Percentiles rank a stretch among this genome's conserved stretches.
These are phyloP conservation scores for Campoplex nolae DNA, from an alignment of 2,888 invertebrate genomes.

Conservation along the genomic window DNA sequence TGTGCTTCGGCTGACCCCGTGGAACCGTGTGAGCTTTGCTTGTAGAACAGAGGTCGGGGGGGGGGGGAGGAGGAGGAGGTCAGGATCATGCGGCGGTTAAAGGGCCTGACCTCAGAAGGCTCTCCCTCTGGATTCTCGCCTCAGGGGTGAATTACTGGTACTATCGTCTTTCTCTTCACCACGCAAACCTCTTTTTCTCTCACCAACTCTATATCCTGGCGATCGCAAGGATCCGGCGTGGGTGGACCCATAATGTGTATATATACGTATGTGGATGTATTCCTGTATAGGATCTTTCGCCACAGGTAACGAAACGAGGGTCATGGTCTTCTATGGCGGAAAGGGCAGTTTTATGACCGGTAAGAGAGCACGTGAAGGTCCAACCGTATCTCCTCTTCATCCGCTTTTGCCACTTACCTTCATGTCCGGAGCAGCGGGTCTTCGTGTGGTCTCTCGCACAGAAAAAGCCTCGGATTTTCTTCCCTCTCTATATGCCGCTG, in stretches of 20 bases:
- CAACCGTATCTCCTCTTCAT: constrained; percentile 57
- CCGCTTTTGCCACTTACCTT: constrained; percentile 57
- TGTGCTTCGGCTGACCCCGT: constrained; percentile 36
- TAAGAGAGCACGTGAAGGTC: constrained; percentile 70
- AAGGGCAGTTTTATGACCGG: constrained; percentile 74
- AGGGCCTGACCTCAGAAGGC: constrained; percentile 66
- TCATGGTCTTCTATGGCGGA: constrained; percentile 55
- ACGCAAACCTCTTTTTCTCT: neutral
- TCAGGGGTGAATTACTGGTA: constrained; percentile 65
- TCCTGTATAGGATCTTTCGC: constrained; percentile 2
- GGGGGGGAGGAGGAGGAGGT: constrained; percentile 52
- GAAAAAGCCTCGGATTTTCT: constrained; percentile 26
- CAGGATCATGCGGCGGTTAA: constrained; percentile 60
- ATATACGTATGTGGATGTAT: constrained; percentile 44
- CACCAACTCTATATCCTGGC: constrained; percentile 26
- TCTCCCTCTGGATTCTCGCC: constrained; percentile 66
- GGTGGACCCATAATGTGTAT: constrained; percentile 24
- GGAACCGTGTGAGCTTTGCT: constrained; percentile 54
- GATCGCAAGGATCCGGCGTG: constrained; percentile 42
- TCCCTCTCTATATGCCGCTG: neutral
- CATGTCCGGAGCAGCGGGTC: constrained; percentile 3
- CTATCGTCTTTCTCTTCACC: constrained; percentile 46
- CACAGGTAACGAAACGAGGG: constrained; percentile 71
- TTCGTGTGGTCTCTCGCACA: constrained; percentile 10
- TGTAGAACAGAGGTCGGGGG: constrained; percentile 51